Percentiles rank a stretch among this genome's conserved stretches.
Conservation (phyloP, 2,888 invertebrate genomes). For the Romanomermis culicivorax region DNA sequence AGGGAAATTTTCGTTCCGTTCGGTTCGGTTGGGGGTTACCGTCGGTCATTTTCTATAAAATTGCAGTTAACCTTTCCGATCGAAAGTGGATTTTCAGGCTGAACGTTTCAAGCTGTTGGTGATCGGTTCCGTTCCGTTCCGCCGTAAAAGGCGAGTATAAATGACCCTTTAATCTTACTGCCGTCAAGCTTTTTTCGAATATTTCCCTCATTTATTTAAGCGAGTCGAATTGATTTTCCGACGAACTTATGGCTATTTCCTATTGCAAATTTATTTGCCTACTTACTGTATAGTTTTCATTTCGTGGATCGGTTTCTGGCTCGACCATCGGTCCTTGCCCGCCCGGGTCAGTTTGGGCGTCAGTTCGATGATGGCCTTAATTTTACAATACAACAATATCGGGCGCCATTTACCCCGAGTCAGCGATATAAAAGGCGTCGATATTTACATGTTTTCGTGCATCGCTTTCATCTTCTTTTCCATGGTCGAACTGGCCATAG, state of each 20-base stretch:
- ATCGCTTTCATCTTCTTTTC: not conserved
- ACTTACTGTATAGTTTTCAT: slow-evolving; percentile 27
- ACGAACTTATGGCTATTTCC: slow-evolving; percentile 24
- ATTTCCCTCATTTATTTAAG: too few species aligned
- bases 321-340: slow-evolving; percentile 21
- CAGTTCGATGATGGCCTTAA: slow-evolving; percentile 26
- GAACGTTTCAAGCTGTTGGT: too few species aligned
- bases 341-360: slow-evolving; percentile 23
- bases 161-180: too few species aligned
- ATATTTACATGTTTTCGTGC: slow-evolving; percentile 1
- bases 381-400: slow-evolving; percentile 25
- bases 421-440: not conserved
- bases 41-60: too few species aligned
- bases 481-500: not conserved
- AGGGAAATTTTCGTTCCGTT: too few species aligned
- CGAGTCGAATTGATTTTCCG: slow-evolving; percentile 14
- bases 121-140: too few species aligned
- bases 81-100: too few species aligned
- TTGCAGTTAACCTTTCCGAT: too few species aligned
- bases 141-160: too few species aligned
- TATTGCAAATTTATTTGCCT: slow-evolving; percentile 26
- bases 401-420: slow-evolving; percentile 24
- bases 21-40: too few species aligned
- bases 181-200: too few species aligned
- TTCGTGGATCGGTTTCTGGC: slow-evolving; percentile 29